These are phyloP conservation scores for Drosophila saltans DNA, from an alignment of 1,140 invertebrate species.

Conservation along the genomic window DNA sequence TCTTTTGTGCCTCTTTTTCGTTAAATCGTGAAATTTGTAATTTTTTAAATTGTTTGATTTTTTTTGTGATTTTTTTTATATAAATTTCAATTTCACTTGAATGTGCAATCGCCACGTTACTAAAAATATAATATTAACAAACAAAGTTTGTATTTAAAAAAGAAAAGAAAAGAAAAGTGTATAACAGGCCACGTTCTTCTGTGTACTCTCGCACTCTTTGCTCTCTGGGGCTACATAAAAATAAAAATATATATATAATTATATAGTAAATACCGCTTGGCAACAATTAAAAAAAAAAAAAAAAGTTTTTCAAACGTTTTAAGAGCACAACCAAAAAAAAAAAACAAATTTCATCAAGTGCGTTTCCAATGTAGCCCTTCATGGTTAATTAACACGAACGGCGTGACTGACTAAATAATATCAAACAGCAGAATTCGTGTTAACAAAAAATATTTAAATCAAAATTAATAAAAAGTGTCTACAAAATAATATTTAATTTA, in stretches of 20 bases:
- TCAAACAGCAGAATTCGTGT: conserved; percentile 62
- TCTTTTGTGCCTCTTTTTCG: conserved; percentile 17
- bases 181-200: conserved; percentile 57
- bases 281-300: conserved; percentile 24
- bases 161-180: too few relatives aligned
- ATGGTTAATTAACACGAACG: conserved; percentile 75
- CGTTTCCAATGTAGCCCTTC: conserved; percentile 78
- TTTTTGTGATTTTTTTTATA: conserved; percentile 33
- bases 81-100: conserved; percentile 59
- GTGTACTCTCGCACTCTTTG: conserved; percentile 13
- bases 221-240: conserved; percentile 42
- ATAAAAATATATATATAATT: conserved; percentile 44
- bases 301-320: conserved; percentile 3
- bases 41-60: conserved; percentile 35
- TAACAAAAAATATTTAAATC: conserved; percentile 29
- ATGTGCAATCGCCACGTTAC: conserved; percentile 63
- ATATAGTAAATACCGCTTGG: conserved; percentile 33
- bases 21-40: conserved; percentile 33
- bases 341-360: conserved; percentile 32
- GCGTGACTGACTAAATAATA: conserved; percentile 60
- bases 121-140: conserved; percentile 62
- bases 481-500: too few relatives aligned
- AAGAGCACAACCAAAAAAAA: conserved; percentile 4
- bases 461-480: too few relatives aligned
- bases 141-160: conserved; percentile 28